Percentiles rank a stretch among this genome's conserved stretches.
phyloP scores from a whole-genome alignment of 2,888 invertebrate species.

The Volucella bombylans region DNA sequence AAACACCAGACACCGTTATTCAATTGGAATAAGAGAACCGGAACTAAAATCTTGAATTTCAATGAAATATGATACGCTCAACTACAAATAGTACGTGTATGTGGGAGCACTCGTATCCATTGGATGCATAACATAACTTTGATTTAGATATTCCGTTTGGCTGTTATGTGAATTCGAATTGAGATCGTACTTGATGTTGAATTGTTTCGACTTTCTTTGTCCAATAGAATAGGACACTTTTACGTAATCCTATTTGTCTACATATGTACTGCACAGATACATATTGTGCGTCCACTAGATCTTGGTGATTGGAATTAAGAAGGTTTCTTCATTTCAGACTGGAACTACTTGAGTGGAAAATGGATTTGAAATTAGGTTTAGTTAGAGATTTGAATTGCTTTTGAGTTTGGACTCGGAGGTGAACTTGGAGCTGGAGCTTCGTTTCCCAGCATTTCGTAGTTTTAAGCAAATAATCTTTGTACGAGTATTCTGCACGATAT shows the following conservation, averaged over 20 bases:
- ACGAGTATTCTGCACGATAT: too few species aligned
- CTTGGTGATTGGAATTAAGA: too few species aligned
- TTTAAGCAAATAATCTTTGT: too few species aligned
- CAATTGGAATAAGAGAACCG: background rate
- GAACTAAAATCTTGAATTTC: conserved; percentile 48
- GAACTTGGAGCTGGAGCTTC: too few species aligned
- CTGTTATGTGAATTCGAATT: conserved; percentile 26
- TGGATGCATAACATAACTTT: background rate
- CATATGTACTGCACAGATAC: too few species aligned
- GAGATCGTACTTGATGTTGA: conserved; percentile 12
- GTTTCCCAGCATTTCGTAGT: too few species aligned
- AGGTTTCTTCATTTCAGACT: too few species aligned
- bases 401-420: too few species aligned
- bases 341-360: too few species aligned
- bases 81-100: background rate
- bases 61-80: conserved; percentile 22
- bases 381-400: too few species aligned
- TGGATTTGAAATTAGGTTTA: too few species aligned
- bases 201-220: conserved; percentile 46
- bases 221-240: conserved; percentile 5
- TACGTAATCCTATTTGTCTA: background rate
- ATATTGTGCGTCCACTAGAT: too few species aligned
- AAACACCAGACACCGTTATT: conserved; percentile 27
- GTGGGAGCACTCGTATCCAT: conserved; percentile 5
- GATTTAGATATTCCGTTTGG: conserved; percentile 21